A percentile compares a stretch with the other conserved stretches of the same genome.
phyloP scores from a whole-genome alignment of 2,797 vertebrate species.

The Mormyrops attenuatus region DNA sequence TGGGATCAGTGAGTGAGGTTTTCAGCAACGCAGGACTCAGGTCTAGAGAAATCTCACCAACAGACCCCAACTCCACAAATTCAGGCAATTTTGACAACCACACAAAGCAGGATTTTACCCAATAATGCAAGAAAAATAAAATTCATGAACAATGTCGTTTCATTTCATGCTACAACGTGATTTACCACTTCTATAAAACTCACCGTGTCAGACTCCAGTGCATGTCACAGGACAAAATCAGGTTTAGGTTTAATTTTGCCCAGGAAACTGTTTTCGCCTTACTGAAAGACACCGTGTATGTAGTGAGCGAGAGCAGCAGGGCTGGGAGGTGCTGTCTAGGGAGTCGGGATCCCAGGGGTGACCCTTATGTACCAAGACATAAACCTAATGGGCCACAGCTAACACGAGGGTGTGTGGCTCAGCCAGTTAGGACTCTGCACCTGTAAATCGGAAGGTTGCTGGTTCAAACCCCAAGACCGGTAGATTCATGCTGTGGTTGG shows the following conservation, averaged over 20 bases:
- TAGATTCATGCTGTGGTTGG: neutral
- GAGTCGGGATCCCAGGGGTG: neutral
- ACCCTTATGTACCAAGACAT: neutral
- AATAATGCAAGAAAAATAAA: neutral
- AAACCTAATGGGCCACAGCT: neutral
- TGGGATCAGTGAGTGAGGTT: neutral
- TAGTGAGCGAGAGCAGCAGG: neutral
- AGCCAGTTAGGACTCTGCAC: neutral
- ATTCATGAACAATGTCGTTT: neutral
- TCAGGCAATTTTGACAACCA: neutral
- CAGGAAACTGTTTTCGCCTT: neutral
- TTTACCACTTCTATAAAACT: neutral
- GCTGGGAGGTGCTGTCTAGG: neutral
- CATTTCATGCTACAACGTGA: neutral
- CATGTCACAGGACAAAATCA: neutral
- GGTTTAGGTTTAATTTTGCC: neutral
- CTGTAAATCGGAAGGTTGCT: neutral
- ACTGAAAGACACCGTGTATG: neutral
- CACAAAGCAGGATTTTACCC: neutral
- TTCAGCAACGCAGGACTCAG: neutral
- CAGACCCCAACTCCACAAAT: neutral
- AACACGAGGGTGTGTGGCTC: neutral
- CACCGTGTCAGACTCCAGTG: neutral
- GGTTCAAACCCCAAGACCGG: neutral
- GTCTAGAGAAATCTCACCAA: neutral